Evolutionary conservation across 2,797 vertebrate genomes (phyloP).

Genomic region (Heterohyrax brucei): DNA sequence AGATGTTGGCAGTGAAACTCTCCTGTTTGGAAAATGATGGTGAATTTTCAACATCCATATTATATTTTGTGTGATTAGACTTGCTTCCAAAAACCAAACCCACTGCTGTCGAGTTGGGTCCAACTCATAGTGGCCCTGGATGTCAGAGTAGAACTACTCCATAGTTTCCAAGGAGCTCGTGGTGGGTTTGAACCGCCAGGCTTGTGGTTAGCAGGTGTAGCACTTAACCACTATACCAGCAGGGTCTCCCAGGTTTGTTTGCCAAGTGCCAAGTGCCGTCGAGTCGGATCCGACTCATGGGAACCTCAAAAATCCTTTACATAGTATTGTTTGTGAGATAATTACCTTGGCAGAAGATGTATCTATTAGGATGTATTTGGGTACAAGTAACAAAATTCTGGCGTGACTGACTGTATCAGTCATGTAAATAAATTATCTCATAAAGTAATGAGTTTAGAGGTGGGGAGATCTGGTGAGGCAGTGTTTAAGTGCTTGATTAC

Average conservation of each 20-base stretch:
- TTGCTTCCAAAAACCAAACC: no score
- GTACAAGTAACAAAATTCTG: neutral
- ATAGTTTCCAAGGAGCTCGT: no score
- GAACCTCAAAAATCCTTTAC: neutral
- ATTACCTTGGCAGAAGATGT: neutral
- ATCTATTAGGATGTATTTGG: neutral
- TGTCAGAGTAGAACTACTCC: no score
- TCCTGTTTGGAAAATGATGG: neutral
- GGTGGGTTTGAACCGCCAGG: no score
- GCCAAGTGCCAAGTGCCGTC: no score
- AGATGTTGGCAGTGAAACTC: neutral
- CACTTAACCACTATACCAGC: no score
- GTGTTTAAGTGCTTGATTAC: neutral
- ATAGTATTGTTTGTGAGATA: accelerated
- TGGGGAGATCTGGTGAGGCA: neutral
- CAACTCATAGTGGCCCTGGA: no score
- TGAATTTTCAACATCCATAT: neutral
- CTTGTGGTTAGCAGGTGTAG: no score
- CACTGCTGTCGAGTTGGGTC: no score
- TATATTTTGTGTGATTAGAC: neutral
- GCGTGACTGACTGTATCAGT: accelerated
- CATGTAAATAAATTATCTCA: neutral
- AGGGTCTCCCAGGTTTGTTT: no score
- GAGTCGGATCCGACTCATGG: no score
- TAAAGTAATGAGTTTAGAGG: neutral